These are phyloP conservation scores for Eupithecia pulchellata DNA, from an alignment of 2,888 invertebrate species.

Conservation along the genomic window DNA sequence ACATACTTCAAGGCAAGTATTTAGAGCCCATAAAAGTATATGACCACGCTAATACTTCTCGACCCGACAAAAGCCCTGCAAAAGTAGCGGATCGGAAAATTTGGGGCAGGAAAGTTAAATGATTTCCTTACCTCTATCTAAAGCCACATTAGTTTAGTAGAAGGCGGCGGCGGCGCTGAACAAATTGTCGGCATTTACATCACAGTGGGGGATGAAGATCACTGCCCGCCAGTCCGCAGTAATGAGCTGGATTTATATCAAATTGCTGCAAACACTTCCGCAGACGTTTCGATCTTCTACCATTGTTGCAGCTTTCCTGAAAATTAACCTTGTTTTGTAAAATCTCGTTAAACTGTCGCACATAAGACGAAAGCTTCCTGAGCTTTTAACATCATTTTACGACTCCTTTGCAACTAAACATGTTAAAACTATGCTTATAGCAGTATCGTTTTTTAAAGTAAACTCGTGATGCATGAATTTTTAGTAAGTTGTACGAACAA, in stretches of 20 bases:
- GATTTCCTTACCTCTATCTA: conserved; percentile 52
- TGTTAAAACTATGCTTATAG: conserved; percentile 13
- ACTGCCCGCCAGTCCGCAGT: conserved; percentile 45
- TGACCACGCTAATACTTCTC: neutral
- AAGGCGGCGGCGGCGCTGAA: conserved; percentile 50
- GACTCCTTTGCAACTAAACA: conserved; percentile 6
- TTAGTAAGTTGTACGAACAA: conserved; percentile 64
- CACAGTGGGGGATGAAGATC: conserved; percentile 53
- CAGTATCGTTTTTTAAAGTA: conserved; percentile 10
- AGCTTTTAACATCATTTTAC: neutral
- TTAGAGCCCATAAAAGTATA: neutral
- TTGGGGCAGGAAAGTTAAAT: conserved; percentile 48
- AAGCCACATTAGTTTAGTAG: conserved; percentile 61
- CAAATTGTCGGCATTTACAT: conserved; percentile 66
- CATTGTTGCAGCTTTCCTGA: neutral
- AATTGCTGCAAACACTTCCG: conserved; percentile 47
- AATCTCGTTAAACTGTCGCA: neutral
- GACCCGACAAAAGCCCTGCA: conserved; percentile 8
- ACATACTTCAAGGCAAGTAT: too few species aligned
- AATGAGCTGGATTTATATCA: conserved; percentile 58
- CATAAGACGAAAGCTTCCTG: neutral
- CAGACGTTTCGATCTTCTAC: neutral
- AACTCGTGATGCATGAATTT: conserved; percentile 54
- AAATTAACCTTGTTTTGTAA: neutral
- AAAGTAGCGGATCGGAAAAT: conserved; percentile 43